Percentiles rank a stretch among this genome's conserved stretches.
Conservation (phyloP, 2,113 vertebrate species). For the Myiagra hebetior region DNA sequence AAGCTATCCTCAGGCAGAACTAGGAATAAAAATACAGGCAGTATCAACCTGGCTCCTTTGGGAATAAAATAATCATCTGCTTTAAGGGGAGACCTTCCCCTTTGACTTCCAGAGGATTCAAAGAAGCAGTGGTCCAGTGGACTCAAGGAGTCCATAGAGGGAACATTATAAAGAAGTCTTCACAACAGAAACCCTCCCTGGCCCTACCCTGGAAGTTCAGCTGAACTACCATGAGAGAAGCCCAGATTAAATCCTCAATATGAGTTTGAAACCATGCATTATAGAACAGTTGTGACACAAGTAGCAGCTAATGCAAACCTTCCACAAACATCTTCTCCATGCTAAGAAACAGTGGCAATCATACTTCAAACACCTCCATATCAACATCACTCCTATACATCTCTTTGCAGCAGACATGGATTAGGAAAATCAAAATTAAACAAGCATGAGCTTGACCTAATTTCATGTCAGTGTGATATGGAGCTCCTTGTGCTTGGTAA, state of each 20-base stretch:
- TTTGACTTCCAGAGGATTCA: background rate
- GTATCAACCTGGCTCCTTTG: background rate
- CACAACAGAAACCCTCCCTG: rapidly evolving
- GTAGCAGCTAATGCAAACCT: background rate
- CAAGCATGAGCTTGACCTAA: background rate
- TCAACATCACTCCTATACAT: background rate
- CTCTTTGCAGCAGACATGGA: background rate
- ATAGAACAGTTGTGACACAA: background rate
- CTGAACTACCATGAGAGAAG: background rate
- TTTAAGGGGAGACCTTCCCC: background rate
- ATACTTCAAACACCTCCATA: background rate
- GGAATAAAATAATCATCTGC: background rate
- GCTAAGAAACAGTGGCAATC: background rate
- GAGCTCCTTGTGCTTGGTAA: background rate
- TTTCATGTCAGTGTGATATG: background rate
- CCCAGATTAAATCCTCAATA: background rate
- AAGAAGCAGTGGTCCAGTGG: background rate
- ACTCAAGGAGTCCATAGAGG: background rate
- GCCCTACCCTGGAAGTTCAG: background rate
- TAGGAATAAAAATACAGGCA: background rate
- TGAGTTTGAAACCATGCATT: background rate
- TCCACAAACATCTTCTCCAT: background rate
- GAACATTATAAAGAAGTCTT: background rate
- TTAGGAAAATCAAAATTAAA: background rate
- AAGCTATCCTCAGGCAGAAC: background rate